Conservation (phyloP, 2,113 vertebrate species). For the Plestiodon gilberti region DNA sequence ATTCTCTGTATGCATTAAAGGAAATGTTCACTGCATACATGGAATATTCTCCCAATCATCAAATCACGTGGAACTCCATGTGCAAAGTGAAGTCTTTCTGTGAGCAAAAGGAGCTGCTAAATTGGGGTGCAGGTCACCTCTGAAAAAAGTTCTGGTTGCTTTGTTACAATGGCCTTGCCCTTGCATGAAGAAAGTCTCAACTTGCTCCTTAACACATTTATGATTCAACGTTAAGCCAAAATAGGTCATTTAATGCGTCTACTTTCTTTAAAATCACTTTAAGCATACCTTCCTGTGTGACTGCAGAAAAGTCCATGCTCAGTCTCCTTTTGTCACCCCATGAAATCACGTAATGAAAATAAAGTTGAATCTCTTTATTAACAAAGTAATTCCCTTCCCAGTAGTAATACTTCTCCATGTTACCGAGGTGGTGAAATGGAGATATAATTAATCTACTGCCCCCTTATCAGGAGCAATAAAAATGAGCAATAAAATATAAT, state of each 20-base stretch:
- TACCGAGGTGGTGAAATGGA: constrained; percentile 56
- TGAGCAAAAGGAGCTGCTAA: background rate
- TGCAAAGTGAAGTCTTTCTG: background rate
- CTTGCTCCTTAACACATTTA: background rate
- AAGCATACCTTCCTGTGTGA: constrained; percentile 21
- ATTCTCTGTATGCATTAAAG: background rate
- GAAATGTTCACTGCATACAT: no score
- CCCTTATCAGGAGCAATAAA: constrained; percentile 71
- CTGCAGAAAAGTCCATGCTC: constrained; percentile 36
- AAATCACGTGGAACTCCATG: no score
- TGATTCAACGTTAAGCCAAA: constrained; percentile 2
- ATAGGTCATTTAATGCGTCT: background rate
- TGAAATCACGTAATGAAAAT: constrained; percentile 65
- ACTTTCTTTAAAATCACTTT: constrained; percentile 17
- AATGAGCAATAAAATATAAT: constrained; percentile 73
- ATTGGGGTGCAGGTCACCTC: background rate
- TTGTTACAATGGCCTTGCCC: background rate
- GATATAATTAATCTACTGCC: constrained; percentile 67
- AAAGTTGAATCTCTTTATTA: constrained; percentile 45
- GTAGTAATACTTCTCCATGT: constrained; percentile 57
- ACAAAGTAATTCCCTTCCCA: constrained; percentile 47
- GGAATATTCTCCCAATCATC: background rate
- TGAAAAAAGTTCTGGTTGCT: background rate
- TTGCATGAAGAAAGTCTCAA: background rate
- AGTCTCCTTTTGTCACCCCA: constrained; percentile 37